Conservation (phyloP, 1,140 invertebrate species). For the Lordiphosa collinella region DNA sequence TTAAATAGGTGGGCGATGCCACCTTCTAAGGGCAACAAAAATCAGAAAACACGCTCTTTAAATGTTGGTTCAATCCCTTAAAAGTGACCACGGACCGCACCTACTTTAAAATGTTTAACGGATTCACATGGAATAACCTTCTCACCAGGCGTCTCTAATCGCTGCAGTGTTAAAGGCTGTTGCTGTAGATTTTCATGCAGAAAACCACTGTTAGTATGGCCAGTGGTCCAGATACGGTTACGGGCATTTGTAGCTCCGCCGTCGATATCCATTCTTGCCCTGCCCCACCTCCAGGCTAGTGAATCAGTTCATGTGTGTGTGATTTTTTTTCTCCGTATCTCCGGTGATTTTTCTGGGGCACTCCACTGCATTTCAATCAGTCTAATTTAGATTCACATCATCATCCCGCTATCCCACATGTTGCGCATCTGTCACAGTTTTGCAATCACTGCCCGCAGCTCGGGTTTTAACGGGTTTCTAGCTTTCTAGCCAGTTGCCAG, state of each 20-base stretch:
- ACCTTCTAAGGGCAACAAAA: too few relatives aligned
- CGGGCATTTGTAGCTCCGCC: slow-evolving; percentile 30
- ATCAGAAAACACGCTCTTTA: too few relatives aligned
- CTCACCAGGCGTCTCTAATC: slow-evolving; percentile 63
- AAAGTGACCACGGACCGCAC: too few relatives aligned
- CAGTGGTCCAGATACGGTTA: slow-evolving; percentile 61
- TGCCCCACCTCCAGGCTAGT: neutral
- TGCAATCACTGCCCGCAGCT: neutral
- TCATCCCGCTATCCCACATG: slow-evolving; percentile 35
- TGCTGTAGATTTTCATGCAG: slow-evolving; percentile 58
- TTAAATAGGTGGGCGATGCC: too few relatives aligned
- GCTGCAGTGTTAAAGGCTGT: slow-evolving; percentile 46
- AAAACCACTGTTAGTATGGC: slow-evolving; percentile 51
- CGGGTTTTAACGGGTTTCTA: slow-evolving; percentile 3
- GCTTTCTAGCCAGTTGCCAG: slow-evolving; percentile 7
- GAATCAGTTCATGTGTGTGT: slow-evolving; percentile 30
- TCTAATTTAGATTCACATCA: slow-evolving; percentile 47
- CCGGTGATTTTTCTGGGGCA: slow-evolving; percentile 36
- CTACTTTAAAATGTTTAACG: neutral
- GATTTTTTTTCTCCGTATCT: slow-evolving; percentile 26
- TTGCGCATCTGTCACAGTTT: slow-evolving; percentile 29
- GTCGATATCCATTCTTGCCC: slow-evolving; percentile 17
- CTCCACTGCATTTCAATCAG: slow-evolving; percentile 40
- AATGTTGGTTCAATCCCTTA: too few relatives aligned
- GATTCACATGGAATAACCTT: neutral